Evolutionary conservation across 1,140 invertebrate genomes (phyloP).

Genomic region (Hylyphantes graminicola): DNA sequence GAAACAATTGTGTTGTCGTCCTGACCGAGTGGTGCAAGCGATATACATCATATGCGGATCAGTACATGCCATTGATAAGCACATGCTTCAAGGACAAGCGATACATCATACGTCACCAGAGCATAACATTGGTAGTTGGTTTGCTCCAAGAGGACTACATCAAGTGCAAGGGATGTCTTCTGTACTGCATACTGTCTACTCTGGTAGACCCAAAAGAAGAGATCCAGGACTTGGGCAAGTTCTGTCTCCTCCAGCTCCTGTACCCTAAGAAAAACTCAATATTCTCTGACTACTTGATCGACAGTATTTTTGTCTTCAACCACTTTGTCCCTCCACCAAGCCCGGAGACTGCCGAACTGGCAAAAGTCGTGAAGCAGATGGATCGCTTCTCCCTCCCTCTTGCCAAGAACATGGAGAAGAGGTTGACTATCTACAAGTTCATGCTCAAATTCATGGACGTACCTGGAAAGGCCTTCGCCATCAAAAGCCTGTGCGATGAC

Average conservation of each 20-base stretch:
- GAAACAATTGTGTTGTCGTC: conserved; percentile 75
- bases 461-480: conserved; percentile 67
- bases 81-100: conserved; percentile 74
- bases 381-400: conserved; percentile 72
- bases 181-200: conserved; percentile 75
- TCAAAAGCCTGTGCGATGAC: conserved; percentile 69
- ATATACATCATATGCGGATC: conserved; percentile 75
- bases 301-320: conserved; percentile 76
- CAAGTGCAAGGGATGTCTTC: conserved; percentile 75
- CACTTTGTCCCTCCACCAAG: conserved; percentile 68
- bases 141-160: conserved; percentile 77
- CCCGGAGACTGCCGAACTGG: conserved; percentile 67
- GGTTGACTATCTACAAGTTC: conserved; percentile 73
- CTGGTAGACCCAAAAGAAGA: conserved; percentile 68
- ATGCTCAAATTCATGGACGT: conserved; percentile 74
- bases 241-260: conserved; percentile 73
- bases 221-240: conserved; percentile 72
- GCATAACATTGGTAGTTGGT: conserved; percentile 74
- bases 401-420: conserved; percentile 67
- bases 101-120: conserved; percentile 72
- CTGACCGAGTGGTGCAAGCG: conserved; percentile 74
- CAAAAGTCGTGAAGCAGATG: conserved; percentile 70
- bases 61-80: conserved; percentile 73
- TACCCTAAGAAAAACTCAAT: conserved; percentile 73
- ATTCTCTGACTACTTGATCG: conserved; percentile 74